A percentile compares a stretch with the other conserved stretches of the same genome.
Evolutionary conservation across 1,140 invertebrate species (phyloP).

Genomic region (Ephestia elutella): DNA sequence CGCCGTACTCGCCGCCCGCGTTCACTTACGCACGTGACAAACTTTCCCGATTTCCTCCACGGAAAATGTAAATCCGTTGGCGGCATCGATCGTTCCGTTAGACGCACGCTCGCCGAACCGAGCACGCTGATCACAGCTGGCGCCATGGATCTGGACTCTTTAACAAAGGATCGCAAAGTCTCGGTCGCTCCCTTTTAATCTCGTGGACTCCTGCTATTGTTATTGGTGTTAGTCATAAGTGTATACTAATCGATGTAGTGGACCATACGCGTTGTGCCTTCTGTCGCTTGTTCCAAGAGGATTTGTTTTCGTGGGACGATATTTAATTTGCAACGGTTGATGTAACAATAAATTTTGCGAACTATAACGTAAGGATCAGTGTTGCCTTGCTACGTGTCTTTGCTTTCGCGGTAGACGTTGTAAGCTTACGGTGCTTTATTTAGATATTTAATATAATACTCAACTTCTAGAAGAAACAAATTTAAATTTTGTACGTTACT

Average conservation of each 20-base stretch:
- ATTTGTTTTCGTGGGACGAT: slow-evolving; percentile 25
- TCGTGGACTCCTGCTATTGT: slow-evolving; percentile 32
- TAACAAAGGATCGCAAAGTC: slow-evolving; percentile 56
- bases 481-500: not conserved
- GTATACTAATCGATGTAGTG: slow-evolving; percentile 50
- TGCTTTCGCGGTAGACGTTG: slow-evolving; percentile 61
- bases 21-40: slow-evolving; percentile 51
- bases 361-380: slow-evolving; percentile 54
- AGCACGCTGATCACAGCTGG: slow-evolving; percentile 60
- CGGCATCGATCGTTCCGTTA: slow-evolving; percentile 64
- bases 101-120: slow-evolving; percentile 52
- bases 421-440: slow-evolving; percentile 61
- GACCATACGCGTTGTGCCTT: slow-evolving; percentile 67
- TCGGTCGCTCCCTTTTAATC: slow-evolving; percentile 39
- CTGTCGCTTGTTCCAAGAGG: slow-evolving; percentile 39
- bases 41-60: slow-evolving; percentile 68
- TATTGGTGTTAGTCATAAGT: slow-evolving; percentile 58
- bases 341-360: slow-evolving; percentile 51
- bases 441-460: slow-evolving; percentile 25
- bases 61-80: slow-evolving; percentile 71
- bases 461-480: slow-evolving; percentile 15
- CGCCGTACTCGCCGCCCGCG: slow-evolving; percentile 52
- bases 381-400: slow-evolving; percentile 73
- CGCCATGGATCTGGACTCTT: slow-evolving; percentile 55
- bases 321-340: slow-evolving; percentile 46